These are phyloP conservation scores for Chaenocephalus aceratus DNA, from an alignment of 2,113 vertebrate species.

Conservation along the genomic window DNA sequence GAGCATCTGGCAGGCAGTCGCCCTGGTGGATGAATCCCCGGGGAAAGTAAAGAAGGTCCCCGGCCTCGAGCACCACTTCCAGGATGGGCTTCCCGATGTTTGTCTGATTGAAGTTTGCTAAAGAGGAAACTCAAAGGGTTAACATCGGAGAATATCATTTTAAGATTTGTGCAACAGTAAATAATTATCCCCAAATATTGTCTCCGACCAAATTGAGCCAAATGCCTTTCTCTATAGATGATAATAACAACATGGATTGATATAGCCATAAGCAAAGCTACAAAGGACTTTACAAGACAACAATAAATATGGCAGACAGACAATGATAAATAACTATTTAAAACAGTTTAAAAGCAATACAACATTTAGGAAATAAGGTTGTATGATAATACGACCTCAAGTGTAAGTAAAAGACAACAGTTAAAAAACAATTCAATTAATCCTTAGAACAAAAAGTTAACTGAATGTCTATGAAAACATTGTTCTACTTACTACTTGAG, in stretches of 20 bases:
- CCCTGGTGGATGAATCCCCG: conserved; percentile 97
- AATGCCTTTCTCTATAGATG: too few relatives aligned
- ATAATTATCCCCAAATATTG: not conserved
- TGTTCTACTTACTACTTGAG: conserved; percentile 84
- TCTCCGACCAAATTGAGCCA: not conserved
- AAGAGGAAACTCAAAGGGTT: conserved; percentile 12
- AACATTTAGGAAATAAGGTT: too few relatives aligned
- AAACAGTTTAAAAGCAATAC: too few relatives aligned
- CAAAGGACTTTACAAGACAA: too few relatives aligned
- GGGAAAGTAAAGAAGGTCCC: conserved; percentile 96
- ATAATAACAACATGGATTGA: too few relatives aligned
- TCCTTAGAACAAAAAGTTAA: not conserved
- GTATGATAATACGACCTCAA: too few relatives aligned
- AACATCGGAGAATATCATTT: not conserved
- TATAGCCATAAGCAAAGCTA: too few relatives aligned
- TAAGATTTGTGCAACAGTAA: not conserved
- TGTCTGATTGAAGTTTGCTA: conserved; percentile 88
- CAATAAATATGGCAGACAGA: too few relatives aligned
- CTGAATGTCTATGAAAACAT: not conserved
- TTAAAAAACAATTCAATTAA: too few relatives aligned
- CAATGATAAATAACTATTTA: too few relatives aligned
- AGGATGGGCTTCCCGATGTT: conserved; percentile 90
- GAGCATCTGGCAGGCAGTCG: conserved; percentile 87
- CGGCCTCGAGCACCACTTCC: conserved; percentile 91
- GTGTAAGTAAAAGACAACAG: too few relatives aligned